phyloP scores from a whole-genome alignment of 35 echinoderm and acorn worm species.

The Amphiura filiformis region DNA sequence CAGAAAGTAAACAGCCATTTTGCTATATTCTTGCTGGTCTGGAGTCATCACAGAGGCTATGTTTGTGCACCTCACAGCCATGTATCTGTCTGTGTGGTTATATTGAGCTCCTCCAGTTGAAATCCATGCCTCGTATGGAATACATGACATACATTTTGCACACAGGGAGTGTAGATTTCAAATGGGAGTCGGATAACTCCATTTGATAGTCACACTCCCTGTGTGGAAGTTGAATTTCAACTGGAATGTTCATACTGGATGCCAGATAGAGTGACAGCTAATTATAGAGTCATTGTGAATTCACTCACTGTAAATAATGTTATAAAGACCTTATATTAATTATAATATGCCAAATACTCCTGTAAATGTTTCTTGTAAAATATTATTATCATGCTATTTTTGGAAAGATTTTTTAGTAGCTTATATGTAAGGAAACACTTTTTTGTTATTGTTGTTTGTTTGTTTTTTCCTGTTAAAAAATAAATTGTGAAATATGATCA shows the following conservation, averaged over 20 bases:
- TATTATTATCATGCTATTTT: background rate
- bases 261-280: background rate
- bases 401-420: conserved; percentile 3
- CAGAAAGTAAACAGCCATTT: too few species aligned
- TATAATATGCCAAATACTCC: background rate
- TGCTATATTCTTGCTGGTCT: too few species aligned
- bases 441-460: too few species aligned
- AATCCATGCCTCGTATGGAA: too few species aligned
- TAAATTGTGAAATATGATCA: background rate
- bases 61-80: too few species aligned
- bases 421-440: background rate
- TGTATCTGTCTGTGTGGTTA: too few species aligned
- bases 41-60: too few species aligned
- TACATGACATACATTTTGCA: background rate
- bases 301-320: background rate
- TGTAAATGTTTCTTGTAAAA: background rate
- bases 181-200: background rate
- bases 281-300: background rate
- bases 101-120: too few species aligned
- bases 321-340: conserved; percentile 13
- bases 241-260: too few species aligned
- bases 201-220: background rate
- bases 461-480: too few species aligned
- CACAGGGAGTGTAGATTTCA: background rate
- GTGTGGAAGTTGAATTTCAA: background rate